A percentile compares a stretch with the other conserved stretches of the same genome.
Conservation (phyloP, 2,797 vertebrate species). For the Karalla daura region DNA sequence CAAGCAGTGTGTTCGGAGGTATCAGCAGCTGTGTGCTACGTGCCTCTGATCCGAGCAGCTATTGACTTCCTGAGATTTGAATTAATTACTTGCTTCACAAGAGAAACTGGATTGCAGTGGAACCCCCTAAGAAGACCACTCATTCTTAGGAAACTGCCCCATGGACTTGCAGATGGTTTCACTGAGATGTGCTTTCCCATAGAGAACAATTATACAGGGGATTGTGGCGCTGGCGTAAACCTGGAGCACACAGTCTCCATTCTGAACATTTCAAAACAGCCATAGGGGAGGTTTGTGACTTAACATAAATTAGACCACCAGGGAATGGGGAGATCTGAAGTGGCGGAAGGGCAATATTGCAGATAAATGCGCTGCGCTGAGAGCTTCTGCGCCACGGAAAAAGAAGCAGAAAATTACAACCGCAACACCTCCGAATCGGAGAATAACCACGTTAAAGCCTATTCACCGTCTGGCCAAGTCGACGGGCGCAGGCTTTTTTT, state of each 20-base stretch:
- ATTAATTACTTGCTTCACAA: constrained; percentile 88
- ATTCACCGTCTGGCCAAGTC: constrained; percentile 44
- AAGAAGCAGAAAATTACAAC: constrained; percentile 55
- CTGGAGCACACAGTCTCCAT: constrained; percentile 83
- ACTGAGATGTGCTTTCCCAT: constrained; percentile 86
- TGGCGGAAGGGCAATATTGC: constrained; percentile 83
- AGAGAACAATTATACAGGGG: constrained; percentile 88
- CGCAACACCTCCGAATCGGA: constrained; percentile 53
- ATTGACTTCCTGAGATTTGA: constrained; percentile 87
- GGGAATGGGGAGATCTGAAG: constrained; percentile 85
- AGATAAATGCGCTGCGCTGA: constrained; percentile 74
- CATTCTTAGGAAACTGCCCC: constrained; percentile 86
- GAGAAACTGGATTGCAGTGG: constrained; percentile 84
- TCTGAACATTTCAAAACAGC: constrained; percentile 87
- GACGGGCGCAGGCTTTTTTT: constrained; percentile 23
- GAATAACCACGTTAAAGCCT: constrained; percentile 46
- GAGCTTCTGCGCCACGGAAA: constrained; percentile 61
- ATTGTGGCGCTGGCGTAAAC: constrained; percentile 83
- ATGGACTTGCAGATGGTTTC: constrained; percentile 89
- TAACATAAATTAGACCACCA: constrained; percentile 93
- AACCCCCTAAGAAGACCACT: constrained; percentile 85
- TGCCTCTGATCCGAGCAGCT: constrained; percentile 81
- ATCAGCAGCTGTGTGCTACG: constrained; percentile 81
- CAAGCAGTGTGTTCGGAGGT: constrained; percentile 72
- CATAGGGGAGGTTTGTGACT: constrained; percentile 89